A percentile compares a stretch with the other conserved stretches of the same genome.
phyloP scores from a whole-genome alignment of 1,140 invertebrate genomes.

The Meteorus sp. region DNA sequence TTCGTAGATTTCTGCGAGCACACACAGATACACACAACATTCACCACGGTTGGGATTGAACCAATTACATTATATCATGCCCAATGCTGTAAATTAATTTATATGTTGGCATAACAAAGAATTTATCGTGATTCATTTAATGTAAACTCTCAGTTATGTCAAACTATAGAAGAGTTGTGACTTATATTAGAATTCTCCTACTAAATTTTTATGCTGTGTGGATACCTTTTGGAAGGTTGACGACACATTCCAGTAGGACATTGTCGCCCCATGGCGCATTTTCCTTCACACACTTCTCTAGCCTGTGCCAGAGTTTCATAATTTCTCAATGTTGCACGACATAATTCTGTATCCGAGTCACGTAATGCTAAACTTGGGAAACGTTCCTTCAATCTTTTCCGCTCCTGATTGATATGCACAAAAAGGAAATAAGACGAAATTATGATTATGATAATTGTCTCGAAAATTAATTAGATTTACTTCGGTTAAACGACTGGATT shows the following conservation, averaged over 20 bases:
- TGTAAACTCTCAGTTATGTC: neutral
- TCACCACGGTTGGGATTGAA: too few relatives aligned
- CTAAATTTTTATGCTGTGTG: too few relatives aligned
- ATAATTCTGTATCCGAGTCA: slow-evolving; percentile 75
- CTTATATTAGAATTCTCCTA: too few relatives aligned
- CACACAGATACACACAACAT: neutral
- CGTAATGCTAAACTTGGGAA: slow-evolving; percentile 78
- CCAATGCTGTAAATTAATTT: too few relatives aligned
- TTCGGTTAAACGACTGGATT: slow-evolving; percentile 77
- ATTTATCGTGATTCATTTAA: neutral
- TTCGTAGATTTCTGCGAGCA: slow-evolving; percentile 49
- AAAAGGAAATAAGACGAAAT: neutral
- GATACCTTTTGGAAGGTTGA: slow-evolving; percentile 59
- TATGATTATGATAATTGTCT: neutral
- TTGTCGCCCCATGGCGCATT: slow-evolving; percentile 78
- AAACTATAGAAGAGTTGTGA: neutral
- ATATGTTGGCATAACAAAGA: too few relatives aligned
- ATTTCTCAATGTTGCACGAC: slow-evolving; percentile 73
- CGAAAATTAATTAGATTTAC: slow-evolving; percentile 60
- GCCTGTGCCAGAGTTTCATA: slow-evolving; percentile 79
- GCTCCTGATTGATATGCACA: too few relatives aligned
- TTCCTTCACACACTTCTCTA: slow-evolving; percentile 81
- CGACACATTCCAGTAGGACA: slow-evolving; percentile 78
- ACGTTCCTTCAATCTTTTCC: slow-evolving; percentile 78
- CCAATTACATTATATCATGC: too few relatives aligned